Conservation (phyloP, 2,797 vertebrate genomes). For the Aulostomus chinensis region DNA sequence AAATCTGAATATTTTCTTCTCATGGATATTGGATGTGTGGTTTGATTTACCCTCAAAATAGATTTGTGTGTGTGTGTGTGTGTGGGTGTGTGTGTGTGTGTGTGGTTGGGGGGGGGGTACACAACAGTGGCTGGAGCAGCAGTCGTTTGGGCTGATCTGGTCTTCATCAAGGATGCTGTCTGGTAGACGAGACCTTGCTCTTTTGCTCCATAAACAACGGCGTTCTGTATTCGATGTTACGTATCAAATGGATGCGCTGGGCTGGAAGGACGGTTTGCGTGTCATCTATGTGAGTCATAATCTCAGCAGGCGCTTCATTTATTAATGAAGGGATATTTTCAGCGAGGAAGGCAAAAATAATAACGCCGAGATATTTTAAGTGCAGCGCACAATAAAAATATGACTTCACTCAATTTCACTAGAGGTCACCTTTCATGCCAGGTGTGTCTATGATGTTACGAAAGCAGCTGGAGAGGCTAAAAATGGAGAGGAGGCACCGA, state of each 20-base stretch:
- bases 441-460: too few species aligned
- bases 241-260: slow-evolving; percentile 9
- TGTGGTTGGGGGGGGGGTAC: too few species aligned
- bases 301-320: slow-evolving; percentile 34
- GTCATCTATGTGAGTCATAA: slow-evolving; percentile 41
- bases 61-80: too few species aligned
- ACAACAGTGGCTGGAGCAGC: not conserved
- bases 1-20: slow-evolving; percentile 1
- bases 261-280: slow-evolving; percentile 12
- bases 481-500: too few species aligned
- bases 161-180: too few species aligned
- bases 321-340: slow-evolving; percentile 39
- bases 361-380: slow-evolving; percentile 21
- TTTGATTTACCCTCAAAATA: not conserved
- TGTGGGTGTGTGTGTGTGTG: too few species aligned
- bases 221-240: slow-evolving; percentile 20
- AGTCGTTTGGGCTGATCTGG: slow-evolving; percentile 7
- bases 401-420: not conserved
- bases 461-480: too few species aligned
- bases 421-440: too few species aligned
- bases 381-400: not conserved
- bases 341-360: slow-evolving; percentile 6
- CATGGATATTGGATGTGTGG: not conserved
- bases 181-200: too few species aligned
- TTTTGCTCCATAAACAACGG: slow-evolving; percentile 17